Evolutionary conservation across 2,888 invertebrate genomes (phyloP).

Genomic region (Volucella zonaria): DNA sequence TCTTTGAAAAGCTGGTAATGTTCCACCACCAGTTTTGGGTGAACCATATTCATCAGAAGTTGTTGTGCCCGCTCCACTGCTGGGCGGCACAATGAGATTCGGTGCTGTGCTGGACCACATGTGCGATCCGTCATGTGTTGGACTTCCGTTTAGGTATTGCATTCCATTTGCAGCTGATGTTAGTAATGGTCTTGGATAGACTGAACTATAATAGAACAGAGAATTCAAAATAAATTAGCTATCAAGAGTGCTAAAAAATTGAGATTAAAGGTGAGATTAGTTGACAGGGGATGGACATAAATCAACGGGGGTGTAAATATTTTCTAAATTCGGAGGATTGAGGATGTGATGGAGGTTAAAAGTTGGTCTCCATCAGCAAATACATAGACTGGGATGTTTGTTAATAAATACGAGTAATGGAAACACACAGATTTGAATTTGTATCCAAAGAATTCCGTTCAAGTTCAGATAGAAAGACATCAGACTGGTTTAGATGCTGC

Average conservation of each 20-base stretch:
- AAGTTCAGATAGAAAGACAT: too few relatives aligned
- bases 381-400: too few relatives aligned
- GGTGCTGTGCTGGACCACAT: slow-evolving; percentile 77
- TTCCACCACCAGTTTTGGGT: slow-evolving; percentile 78
- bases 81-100: slow-evolving; percentile 73
- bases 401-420: too few relatives aligned
- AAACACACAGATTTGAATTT: too few relatives aligned
- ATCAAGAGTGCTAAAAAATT: slow-evolving; percentile 34
- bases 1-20: slow-evolving; percentile 81
- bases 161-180: slow-evolving; percentile 80
- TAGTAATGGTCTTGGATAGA: slow-evolving; percentile 80
- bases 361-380: too few relatives aligned
- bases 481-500: too few relatives aligned
- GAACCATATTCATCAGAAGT: slow-evolving; percentile 80
- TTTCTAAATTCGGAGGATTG: too few relatives aligned
- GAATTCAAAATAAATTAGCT: slow-evolving; percentile 39
- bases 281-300: slow-evolving; percentile 7
- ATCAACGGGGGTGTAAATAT: neutral
- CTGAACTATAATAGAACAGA: slow-evolving; percentile 78
- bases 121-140: slow-evolving; percentile 74
- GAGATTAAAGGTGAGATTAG: slow-evolving; percentile 48
- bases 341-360: too few relatives aligned
- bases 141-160: slow-evolving; percentile 78
- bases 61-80: slow-evolving; percentile 73
- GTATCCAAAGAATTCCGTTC: too few relatives aligned